Percentiles rank a stretch among this genome's conserved stretches.
Evolutionary conservation across 2,113 vertebrate species (phyloP).

Genomic region (Nothobranchius furzeri): DNA sequence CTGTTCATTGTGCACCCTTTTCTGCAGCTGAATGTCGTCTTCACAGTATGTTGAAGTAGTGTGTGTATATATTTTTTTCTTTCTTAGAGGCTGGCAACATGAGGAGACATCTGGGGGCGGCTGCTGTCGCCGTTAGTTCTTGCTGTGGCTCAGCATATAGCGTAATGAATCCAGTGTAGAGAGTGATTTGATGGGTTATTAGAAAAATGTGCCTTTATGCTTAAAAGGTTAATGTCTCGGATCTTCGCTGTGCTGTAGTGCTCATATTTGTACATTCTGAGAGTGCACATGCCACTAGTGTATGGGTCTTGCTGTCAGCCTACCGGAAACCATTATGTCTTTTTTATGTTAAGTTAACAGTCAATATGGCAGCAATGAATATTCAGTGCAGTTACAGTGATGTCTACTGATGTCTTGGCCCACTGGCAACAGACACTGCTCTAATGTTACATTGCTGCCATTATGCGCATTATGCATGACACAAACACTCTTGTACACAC

Average conservation of each 20-base stretch:
- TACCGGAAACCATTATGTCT: slow-evolving; percentile 17
- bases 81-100: not conserved
- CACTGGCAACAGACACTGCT: slow-evolving; percentile 30
- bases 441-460: slow-evolving; percentile 42
- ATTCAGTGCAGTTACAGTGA: slow-evolving; percentile 42
- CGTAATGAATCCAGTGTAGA: not conserved
- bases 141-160: not conserved
- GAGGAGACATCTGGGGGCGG: not conserved
- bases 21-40: not conserved
- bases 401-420: slow-evolving; percentile 46
- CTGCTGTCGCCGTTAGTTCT: not conserved
- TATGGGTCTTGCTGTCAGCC: slow-evolving; percentile 19
- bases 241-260: not conserved
- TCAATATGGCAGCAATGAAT: slow-evolving; percentile 46
- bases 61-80: not conserved
- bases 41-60: not conserved
- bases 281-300: not conserved
- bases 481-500: slow-evolving; percentile 13
- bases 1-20: not conserved
- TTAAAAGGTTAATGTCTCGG: not conserved
- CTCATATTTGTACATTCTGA: not conserved
- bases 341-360: slow-evolving; percentile 36
- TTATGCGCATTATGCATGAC: slow-evolving; percentile 44
- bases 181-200: not conserved
- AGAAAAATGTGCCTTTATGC: not conserved